A percentile compares a stretch with the other conserved stretches of the same genome.
phyloP scores from a whole-genome alignment of 1,140 invertebrate species.

The Zaprionus capensis region DNA sequence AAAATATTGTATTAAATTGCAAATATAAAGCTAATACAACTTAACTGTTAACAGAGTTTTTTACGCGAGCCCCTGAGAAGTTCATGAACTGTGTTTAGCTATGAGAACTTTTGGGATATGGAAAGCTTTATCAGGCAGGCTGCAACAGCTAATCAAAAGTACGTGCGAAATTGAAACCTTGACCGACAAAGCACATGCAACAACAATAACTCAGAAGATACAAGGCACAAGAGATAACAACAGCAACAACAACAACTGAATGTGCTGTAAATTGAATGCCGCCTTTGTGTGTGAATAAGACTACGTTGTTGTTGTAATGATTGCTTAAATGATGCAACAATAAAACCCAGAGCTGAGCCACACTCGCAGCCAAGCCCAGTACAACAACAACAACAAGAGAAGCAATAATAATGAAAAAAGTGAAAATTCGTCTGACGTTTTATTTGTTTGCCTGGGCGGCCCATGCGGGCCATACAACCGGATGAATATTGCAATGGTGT shows the following conservation, averaged over 20 bases:
- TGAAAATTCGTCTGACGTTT: constrained; percentile 61
- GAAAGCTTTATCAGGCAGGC: not conserved
- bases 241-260: constrained; percentile 35
- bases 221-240: constrained; percentile 31
- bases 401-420: constrained; percentile 48
- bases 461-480: constrained; percentile 55
- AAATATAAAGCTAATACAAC: not conserved
- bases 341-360: constrained; percentile 50
- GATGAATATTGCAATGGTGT: constrained; percentile 35
- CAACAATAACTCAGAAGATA: constrained; percentile 2
- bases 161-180: constrained; percentile 56
- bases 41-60: not conserved
- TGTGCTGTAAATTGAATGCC: constrained; percentile 53
- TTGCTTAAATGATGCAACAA: constrained; percentile 67
- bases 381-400: constrained; percentile 28
- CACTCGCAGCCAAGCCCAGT: constrained; percentile 28
- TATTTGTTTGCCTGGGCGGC: constrained; percentile 47
- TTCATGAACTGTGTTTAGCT: not conserved
- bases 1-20: no score
- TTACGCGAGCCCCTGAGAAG: not conserved
- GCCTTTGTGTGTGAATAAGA: constrained; percentile 59
- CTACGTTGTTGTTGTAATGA: constrained; percentile 43
- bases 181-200: constrained; percentile 46
- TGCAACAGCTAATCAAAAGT: constrained; percentile 13
- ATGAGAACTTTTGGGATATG: not conserved